Base-by-base conservation (phyloP, 2,797 vertebrate genomes). In the Euthynnus affinis region DNA sequence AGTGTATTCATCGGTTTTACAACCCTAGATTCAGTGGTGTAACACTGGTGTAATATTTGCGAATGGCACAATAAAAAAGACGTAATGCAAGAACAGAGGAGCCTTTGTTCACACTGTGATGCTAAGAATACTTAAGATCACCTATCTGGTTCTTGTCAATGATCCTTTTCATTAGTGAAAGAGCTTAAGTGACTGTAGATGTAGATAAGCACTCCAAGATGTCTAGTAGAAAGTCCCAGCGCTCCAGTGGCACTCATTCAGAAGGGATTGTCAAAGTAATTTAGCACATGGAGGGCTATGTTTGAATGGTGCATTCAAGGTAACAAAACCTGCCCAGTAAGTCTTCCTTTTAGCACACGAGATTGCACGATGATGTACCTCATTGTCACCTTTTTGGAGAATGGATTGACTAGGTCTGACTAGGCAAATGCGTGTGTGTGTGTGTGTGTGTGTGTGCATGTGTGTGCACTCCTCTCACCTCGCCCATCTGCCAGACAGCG, bases 401-500 rank as follows among this genome's bases (percentile, higher is more conserved):
- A 44, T 66, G 27, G 52, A 66, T 67, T 63, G 32, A 73, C 42
- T 70, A 22, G 9, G n/a, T 76, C 29, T 51, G 67, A 52, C 13
- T 1, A 29, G 5, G 32, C 62, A 32, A 3, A 13, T 59, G 20
- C 60, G 32, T 46, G 23, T 51, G 27, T 23, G 46, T 51, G 71
- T 67, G 75, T 64, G 68, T 56, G 46, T 64, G 62, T 22, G 27
- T 44, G 5, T 34, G 42, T 52, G 17, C 29, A 29, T 58, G 72
- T 46, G 67, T 53, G 57, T 79, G 69, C 56, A 48, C 12, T 25
- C 65, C 27, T 80, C 95, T 97, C 96, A 99, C 98, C 98, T 97
- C 98, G 95, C 86, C 98, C 98, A 75, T 99, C 98, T 88, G 98
- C 98, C 90, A 99, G 96, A 95, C 98, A 99, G 95, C 98, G 96